Percentiles rank a stretch among this genome's conserved stretches.
Evolutionary conservation across 2,797 vertebrate genomes (phyloP).

Genomic region (Clamator glandarius): DNA sequence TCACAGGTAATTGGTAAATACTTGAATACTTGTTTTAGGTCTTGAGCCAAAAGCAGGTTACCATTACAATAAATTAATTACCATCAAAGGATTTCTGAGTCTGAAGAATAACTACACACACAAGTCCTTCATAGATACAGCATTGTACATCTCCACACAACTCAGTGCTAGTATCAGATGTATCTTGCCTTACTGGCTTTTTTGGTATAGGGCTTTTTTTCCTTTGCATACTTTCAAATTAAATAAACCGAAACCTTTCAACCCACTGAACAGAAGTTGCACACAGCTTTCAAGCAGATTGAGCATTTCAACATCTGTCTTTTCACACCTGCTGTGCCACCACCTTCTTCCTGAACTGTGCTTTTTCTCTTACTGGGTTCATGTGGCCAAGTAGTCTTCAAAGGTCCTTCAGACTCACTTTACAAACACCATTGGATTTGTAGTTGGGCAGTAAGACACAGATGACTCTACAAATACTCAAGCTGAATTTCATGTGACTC

Average conservation of each 20-base stretch:
- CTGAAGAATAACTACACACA: background rate
- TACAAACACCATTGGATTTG: rapidly evolving
- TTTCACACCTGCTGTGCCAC: rapidly evolving
- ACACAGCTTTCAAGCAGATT: background rate
- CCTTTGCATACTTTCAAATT: background rate
- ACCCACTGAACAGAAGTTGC: background rate
- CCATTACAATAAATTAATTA: background rate
- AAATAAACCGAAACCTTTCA: background rate
- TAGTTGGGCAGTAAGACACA: background rate
- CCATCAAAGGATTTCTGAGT: background rate
- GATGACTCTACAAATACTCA: background rate
- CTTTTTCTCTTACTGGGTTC: background rate
- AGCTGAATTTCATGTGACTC: background rate
- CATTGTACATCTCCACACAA: background rate
- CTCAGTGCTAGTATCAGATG: background rate
- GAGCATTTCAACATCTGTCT: background rate
- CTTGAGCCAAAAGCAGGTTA: background rate
- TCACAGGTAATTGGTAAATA: background rate
- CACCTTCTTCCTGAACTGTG: background rate
- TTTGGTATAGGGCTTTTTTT: background rate
- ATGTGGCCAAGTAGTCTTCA: background rate
- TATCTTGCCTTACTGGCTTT: background rate
- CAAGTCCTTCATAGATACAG: background rate
- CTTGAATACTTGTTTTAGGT: background rate
- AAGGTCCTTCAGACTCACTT: background rate